Percentiles rank a stretch among this genome's conserved stretches.
Evolutionary conservation across 92 coral and sea anemone species (phyloP).

Genomic region (Galaxea fascicularis): DNA sequence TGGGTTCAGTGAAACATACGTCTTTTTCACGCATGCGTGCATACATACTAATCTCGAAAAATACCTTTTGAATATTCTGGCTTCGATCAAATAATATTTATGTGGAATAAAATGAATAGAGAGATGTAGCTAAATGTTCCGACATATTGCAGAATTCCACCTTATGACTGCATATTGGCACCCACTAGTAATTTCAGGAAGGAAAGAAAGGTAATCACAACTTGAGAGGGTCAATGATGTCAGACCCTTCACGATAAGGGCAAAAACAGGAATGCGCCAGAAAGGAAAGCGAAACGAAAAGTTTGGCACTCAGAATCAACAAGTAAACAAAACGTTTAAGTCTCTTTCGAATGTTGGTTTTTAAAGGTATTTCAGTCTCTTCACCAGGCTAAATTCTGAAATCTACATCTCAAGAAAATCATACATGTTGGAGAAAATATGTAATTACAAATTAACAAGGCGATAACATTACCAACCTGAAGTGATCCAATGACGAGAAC

Average conservation of each 20-base stretch:
- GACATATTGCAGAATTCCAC: background rate
- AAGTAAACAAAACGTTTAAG: background rate
- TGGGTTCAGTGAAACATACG: background rate
- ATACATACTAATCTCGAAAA: too few species aligned
- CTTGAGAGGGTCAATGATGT: constrained; percentile 7
- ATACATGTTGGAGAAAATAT: background rate
- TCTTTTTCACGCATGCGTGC: too few species aligned
- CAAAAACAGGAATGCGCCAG: background rate
- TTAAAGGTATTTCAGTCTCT: too few species aligned
- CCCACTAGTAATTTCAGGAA: background rate
- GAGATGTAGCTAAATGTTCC: too few species aligned
- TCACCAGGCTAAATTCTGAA: background rate
- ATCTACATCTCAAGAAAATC: background rate
- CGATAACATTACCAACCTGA: background rate
- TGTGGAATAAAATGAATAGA: background rate
- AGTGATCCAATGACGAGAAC: background rate
- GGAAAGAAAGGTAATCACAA: background rate
- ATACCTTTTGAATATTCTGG: too few species aligned
- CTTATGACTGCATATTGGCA: background rate
- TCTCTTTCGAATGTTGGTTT: background rate
- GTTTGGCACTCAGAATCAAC: background rate
- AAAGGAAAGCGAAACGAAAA: background rate
- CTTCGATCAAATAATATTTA: too few species aligned
- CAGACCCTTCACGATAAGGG: background rate
- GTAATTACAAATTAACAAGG: background rate